Conservation (phyloP, 2,113 vertebrate genomes). For the Toxotes chatareus region DNA sequence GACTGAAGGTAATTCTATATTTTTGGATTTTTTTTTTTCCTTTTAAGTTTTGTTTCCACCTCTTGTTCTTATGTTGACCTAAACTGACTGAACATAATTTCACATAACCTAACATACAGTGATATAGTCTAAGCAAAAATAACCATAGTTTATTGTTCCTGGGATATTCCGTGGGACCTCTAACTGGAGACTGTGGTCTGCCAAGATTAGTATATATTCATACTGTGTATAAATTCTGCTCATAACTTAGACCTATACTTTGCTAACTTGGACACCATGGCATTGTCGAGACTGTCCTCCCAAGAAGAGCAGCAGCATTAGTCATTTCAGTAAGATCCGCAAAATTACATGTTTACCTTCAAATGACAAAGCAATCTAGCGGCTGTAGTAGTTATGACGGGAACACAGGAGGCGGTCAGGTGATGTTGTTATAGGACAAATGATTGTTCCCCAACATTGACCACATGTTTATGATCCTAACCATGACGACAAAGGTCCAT, state of each 20-base stretch:
- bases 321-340: not conserved
- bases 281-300: too few species aligned
- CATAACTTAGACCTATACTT: conserved; percentile 11
- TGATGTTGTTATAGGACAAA: not conserved
- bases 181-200: conserved; percentile 6
- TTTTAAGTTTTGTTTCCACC: not conserved
- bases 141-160: conserved; percentile 17
- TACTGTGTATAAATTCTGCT: not conserved
- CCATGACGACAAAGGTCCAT: too few species aligned
- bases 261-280: not conserved
- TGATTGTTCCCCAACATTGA: too few species aligned
- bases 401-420: not conserved
- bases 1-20: conserved; percentile 27
- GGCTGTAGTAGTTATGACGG: too few species aligned
- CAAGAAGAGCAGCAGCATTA: not conserved
- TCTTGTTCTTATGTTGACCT: not conserved
- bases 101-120: not conserved
- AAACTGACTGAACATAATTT: not conserved
- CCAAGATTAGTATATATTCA: not conserved
- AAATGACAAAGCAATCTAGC: too few species aligned
- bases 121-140: not conserved
- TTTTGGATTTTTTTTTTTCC: not conserved
- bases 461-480: too few species aligned
- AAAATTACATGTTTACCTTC: not conserved
- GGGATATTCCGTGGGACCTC: not conserved